Percentiles rank a stretch among this genome's conserved stretches.
phyloP scores from a whole-genome alignment of 2,888 invertebrate species.

The Tiliacea aurago region DNA sequence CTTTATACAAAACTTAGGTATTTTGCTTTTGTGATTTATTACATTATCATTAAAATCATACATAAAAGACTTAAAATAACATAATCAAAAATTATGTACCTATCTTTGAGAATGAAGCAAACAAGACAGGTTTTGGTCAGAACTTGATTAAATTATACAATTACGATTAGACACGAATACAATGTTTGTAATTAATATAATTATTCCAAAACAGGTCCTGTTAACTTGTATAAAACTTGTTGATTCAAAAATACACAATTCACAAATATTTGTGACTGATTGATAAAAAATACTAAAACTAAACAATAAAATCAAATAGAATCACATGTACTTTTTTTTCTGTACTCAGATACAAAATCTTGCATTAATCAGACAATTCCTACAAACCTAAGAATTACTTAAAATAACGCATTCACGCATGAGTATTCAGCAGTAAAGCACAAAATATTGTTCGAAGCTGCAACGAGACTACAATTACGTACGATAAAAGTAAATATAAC shows the following conservation, averaged over 20 bases:
- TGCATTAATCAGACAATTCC: slow-evolving; percentile 82
- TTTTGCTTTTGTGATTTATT: slow-evolving; percentile 77
- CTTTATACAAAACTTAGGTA: slow-evolving; percentile 81
- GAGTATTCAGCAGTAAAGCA: slow-evolving; percentile 91
- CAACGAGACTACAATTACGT: slow-evolving; percentile 86
- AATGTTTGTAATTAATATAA: slow-evolving; percentile 49
- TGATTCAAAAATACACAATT: slow-evolving; percentile 64
- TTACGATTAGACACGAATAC: slow-evolving; percentile 31
- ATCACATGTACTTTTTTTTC: slow-evolving; percentile 89
- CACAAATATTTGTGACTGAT: slow-evolving; percentile 78
- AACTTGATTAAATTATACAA: slow-evolving; percentile 29
- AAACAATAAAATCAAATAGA: slow-evolving; percentile 84
- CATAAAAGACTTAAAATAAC: slow-evolving; percentile 73
- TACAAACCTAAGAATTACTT: slow-evolving; percentile 81
- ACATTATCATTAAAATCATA: slow-evolving; percentile 77
- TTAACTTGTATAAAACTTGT: slow-evolving; percentile 70
- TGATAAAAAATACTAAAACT: slow-evolving; percentile 76
- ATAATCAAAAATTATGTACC: slow-evolving; percentile 73
- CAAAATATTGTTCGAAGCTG: slow-evolving; percentile 89
- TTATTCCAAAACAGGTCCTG: slow-evolving; percentile 71
- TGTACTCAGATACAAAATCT: slow-evolving; percentile 88
- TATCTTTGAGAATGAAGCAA: slow-evolving; percentile 64
- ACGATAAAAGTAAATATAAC: slow-evolving; percentile 77
- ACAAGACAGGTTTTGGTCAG: slow-evolving; percentile 66
- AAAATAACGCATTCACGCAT: slow-evolving; percentile 89